A percentile compares a stretch with the other conserved stretches of the same genome.
These are phyloP conservation scores for Centropus bengalensis DNA, from an alignment of 2,113 vertebrate genomes.

Conservation along the genomic window DNA sequence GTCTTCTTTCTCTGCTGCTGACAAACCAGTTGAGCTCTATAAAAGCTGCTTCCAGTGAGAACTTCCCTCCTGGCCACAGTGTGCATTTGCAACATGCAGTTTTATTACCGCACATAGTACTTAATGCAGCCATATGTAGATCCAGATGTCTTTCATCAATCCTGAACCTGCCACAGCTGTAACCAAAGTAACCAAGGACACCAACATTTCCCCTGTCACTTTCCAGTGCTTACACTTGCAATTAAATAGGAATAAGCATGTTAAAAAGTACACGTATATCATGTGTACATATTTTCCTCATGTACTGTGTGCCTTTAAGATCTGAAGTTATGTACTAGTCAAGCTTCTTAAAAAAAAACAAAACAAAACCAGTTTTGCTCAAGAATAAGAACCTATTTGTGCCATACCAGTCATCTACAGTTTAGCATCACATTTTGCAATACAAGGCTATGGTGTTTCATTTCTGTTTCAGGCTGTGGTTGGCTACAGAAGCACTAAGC, in stretches of 20 bases:
- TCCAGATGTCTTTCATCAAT: not conserved
- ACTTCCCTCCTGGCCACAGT: not conserved
- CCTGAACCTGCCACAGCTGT: not conserved
- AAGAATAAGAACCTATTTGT: not conserved
- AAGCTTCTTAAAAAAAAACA: not conserved
- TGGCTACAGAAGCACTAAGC: constrained; percentile 6
- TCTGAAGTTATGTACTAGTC: constrained; percentile 10
- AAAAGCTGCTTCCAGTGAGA: not conserved
- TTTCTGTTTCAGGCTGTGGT: constrained; percentile 4
- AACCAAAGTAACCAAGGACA: not conserved
- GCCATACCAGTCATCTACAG: not conserved
- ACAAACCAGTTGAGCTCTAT: not conserved
- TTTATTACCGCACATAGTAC: not conserved
- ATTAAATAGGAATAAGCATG: not conserved
- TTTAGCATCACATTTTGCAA: not conserved
- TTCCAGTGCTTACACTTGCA: not conserved
- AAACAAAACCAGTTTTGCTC: not conserved
- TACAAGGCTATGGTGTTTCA: not conserved
- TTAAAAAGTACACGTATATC: not conserved
- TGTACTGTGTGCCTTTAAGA: not conserved
- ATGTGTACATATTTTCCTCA: not conserved
- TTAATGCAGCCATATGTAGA: not conserved
- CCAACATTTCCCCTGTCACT: not conserved
- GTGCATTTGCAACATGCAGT: not conserved
- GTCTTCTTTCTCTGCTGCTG: not conserved